These are phyloP conservation scores for Catalaphyllia jardinei DNA, from an alignment of 64 coral and sea anemone genomes.

Conservation along the genomic window DNA sequence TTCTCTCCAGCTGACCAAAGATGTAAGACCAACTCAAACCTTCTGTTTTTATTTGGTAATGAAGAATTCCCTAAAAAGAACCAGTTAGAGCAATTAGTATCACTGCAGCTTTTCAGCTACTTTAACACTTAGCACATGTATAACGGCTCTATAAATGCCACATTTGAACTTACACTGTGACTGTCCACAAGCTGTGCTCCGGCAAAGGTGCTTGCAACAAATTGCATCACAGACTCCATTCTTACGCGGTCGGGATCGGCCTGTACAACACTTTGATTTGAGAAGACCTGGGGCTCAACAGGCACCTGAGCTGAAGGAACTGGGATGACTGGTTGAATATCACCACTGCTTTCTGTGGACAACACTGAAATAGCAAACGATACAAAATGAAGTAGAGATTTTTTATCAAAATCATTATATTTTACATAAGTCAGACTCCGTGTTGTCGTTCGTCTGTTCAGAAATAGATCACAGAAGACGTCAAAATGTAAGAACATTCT, in stretches of 20 bases:
- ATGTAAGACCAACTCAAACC: constrained; percentile 73
- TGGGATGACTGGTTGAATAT: not conserved
- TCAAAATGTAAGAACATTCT: too few species aligned
- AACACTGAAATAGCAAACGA: not conserved
- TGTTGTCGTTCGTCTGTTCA: too few species aligned
- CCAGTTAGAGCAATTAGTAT: too few species aligned
- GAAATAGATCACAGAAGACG: too few species aligned
- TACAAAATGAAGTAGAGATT: not conserved
- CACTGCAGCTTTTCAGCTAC: not conserved
- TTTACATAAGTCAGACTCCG: too few species aligned
- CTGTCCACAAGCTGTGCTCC: constrained; percentile 65
- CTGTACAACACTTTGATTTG: not conserved
- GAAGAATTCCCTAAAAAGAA: constrained; percentile 64
- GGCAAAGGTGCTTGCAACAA: constrained; percentile 52
- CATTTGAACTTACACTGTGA: constrained; percentile 40
- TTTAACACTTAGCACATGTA: too few species aligned
- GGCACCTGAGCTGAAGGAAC: not conserved
- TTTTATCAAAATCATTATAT: too few species aligned
- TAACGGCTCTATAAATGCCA: too few species aligned
- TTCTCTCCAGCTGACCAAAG: constrained; percentile 72
- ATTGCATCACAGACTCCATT: constrained; percentile 47
- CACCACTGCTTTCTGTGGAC: not conserved
- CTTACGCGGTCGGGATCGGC: not conserved
- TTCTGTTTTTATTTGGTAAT: constrained; percentile 66
- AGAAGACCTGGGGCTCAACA: not conserved